Evolutionary conservation across 2,113 vertebrate species (phyloP).

Genomic region (Paramisgurnus dabryanus): DNA sequence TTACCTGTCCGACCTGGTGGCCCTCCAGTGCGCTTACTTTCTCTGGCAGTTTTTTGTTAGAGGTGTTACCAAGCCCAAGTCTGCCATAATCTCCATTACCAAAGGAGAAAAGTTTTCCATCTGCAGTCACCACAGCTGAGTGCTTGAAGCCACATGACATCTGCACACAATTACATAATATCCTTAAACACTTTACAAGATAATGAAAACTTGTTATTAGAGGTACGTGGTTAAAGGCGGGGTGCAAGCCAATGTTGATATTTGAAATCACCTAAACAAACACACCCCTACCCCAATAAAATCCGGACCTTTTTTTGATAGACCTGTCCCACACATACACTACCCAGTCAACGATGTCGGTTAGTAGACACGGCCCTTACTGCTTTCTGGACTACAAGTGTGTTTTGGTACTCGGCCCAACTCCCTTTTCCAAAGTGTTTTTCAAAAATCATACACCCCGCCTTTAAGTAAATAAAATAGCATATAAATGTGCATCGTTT

Average conservation of each 20-base stretch:
- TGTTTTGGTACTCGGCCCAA: no score
- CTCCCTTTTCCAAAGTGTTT: no score
- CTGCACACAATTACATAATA: constrained; percentile 51
- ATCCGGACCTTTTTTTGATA: no score
- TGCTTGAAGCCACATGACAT: constrained; percentile 80
- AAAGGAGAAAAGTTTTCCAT: constrained; percentile 81
- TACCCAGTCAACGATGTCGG: no score
- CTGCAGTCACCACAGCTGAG: constrained; percentile 78
- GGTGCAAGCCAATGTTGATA: no score
- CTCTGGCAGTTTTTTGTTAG: constrained; percentile 81
- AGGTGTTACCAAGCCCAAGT: constrained; percentile 77
- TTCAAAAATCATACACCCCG: no score
- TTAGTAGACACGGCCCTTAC: no score
- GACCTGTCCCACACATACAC: no score
- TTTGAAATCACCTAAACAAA: no score
- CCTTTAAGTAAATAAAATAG: no score
- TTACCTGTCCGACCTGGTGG: constrained; percentile 74
- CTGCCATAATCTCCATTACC: constrained; percentile 82
- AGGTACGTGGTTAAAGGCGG: not conserved
- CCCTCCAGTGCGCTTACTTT: constrained; percentile 76
- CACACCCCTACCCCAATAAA: no score
- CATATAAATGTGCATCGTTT: not conserved
- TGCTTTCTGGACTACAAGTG: no score
- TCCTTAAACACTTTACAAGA: not conserved
- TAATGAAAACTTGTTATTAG: not conserved